These are phyloP conservation scores for Ametastegia equiseti DNA, from an alignment of 2,888 invertebrate genomes.

Conservation along the genomic window DNA sequence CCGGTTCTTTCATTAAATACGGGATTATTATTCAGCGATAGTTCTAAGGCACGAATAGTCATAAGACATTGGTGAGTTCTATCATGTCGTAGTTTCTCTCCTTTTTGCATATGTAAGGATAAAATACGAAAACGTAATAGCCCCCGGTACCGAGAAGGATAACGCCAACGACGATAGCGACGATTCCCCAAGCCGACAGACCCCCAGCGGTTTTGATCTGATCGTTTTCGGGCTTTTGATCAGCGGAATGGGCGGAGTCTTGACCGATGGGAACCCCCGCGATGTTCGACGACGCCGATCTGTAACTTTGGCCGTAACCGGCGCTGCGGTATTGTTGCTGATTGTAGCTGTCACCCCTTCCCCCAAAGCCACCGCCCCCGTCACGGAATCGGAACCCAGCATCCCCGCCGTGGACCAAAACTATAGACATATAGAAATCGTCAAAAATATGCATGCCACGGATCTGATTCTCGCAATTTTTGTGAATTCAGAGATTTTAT, in stretches of 20 bases:
- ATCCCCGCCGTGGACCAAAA: not conserved
- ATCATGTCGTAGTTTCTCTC: constrained; percentile 80
- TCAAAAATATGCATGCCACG: not conserved
- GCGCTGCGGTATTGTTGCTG: not conserved
- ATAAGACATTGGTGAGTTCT: constrained; percentile 75
- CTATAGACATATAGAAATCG: not conserved
- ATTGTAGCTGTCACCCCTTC: not conserved
- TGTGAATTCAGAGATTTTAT: not conserved
- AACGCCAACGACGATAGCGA: constrained; percentile 77
- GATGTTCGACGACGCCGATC: not conserved
- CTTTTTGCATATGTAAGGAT: constrained; percentile 81
- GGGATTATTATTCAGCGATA: no score
- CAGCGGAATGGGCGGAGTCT: not conserved
- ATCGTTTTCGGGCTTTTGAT: not conserved
- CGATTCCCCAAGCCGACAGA: constrained; percentile 83
- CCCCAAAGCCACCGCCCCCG: no score
- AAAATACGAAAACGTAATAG: constrained; percentile 83
- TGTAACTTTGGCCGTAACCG: not conserved
- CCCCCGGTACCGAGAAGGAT: constrained; percentile 78
- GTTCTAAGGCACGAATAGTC: constrained; percentile 47
- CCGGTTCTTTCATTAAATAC: no score
- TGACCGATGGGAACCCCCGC: not conserved
- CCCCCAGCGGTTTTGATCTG: constrained; percentile 61
- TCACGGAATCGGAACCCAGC: not conserved
- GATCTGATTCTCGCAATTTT: not conserved